Evolutionary conservation across 2,888 invertebrate genomes (phyloP), one percentile per base, ranked within the genome.

Genomic region (Drosophila testacea): DNA sequence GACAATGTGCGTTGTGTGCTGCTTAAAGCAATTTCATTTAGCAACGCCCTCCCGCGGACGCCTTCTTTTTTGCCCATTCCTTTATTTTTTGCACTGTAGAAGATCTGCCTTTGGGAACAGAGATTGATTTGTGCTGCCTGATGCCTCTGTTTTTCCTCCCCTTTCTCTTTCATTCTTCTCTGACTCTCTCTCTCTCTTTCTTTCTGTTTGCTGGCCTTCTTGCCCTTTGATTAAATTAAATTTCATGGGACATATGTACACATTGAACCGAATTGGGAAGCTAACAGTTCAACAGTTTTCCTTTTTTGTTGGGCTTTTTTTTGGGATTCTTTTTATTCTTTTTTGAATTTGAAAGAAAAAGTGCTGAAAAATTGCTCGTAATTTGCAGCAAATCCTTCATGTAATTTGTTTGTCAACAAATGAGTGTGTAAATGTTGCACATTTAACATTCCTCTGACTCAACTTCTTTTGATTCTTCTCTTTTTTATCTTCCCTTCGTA

Each of bases 141-240:
- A 38, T 64, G 46, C 28, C 52, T 10, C 59, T 41, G 34, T 7
- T 57, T 27, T 16, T 6, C 22, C 47, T 6, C 11, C 32, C 34
- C 1, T 44, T 2, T 5, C 34, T 32, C 4, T 22, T 16, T 32
- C 32, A n/a, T 30, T n/a, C 46, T 9, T 13, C 36, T n/a, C 39
- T 9, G 11, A n/a, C 39, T 9, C 5, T 10, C 16, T 28, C 9
- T 41, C 34, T 60, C 10, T 36, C 61, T 22, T 41, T 39, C 10
- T 22, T 6, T 36, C 57, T 54, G 42, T 44, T 27, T 41, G 42
- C 32, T 76, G 85, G 59, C 83, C 83, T 83, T 86, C 83, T 87
- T 82, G 90, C 74, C 90, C 80, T 90, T 90, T 90, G 90, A 91
- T 91, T 91, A 91, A 90, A 91, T 91, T 90, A 90, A 89, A 91